Evolutionary conservation across 2,888 invertebrate genomes (phyloP).

Genomic region (Stramonita haemastoma): DNA sequence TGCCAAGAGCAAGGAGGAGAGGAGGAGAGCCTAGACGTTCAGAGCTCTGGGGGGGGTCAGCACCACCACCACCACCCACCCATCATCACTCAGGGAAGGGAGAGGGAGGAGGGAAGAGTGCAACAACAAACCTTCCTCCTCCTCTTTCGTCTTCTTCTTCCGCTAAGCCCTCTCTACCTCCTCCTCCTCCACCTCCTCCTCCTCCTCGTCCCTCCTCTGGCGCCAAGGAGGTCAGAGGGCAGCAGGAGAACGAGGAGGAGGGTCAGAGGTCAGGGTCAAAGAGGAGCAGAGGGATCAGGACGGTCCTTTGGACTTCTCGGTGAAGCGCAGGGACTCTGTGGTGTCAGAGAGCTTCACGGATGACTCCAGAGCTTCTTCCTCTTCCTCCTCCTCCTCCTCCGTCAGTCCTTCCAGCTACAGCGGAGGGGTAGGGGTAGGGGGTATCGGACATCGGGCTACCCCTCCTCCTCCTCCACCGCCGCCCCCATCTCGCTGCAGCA

Average conservation of each 20-base stretch:
- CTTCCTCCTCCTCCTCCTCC: conserved; percentile 44
- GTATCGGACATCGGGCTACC: background rate
- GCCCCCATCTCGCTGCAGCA: background rate
- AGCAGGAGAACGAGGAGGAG: background rate
- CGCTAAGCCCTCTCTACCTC: background rate
- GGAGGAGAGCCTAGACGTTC: background rate
- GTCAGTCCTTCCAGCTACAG: conserved; percentile 34
- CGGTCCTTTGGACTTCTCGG: conserved; percentile 51
- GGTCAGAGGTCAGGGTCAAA: background rate
- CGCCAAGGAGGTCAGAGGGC: background rate
- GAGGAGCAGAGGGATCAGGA: conserved; percentile 38
- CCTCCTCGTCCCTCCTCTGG: background rate
- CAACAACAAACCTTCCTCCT: background rate
- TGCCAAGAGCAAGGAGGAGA: background rate
- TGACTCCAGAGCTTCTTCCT: conserved; percentile 46
- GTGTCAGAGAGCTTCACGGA: conserved; percentile 49
- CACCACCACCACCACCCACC: too few species aligned
- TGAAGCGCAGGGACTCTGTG: conserved; percentile 45
- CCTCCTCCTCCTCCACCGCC: background rate
- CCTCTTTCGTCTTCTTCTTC: too few species aligned
- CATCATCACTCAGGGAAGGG: background rate
- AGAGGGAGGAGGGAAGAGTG: background rate
- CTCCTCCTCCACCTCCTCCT: background rate
- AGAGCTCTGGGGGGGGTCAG: background rate
- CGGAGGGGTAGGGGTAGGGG: background rate